phyloP scores from a whole-genome alignment of 2,888 invertebrate species.

The Nasonovia ribisnigri region DNA sequence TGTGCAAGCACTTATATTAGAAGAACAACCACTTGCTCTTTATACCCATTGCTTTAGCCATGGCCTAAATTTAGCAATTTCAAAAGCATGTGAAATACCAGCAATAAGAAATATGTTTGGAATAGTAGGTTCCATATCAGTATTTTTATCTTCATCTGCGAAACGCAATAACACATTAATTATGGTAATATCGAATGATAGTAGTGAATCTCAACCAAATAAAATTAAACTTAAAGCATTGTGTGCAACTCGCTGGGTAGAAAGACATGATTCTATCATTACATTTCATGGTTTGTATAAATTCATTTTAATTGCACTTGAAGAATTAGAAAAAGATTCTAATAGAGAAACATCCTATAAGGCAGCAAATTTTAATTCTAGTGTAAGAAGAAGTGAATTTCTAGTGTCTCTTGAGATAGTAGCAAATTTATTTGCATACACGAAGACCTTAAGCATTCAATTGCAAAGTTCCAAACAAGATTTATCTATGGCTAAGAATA shows the following conservation, averaged over 20 bases:
- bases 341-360: constrained; percentile 18
- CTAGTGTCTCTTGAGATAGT: background rate
- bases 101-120: constrained; percentile 41
- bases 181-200: background rate
- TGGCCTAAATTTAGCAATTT: constrained; percentile 44
- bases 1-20: too few relatives aligned
- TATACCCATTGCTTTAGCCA: constrained; percentile 48
- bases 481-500: background rate
- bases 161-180: background rate
- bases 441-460: background rate
- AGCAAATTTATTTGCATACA: constrained; percentile 25
- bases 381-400: constrained; percentile 20
- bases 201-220: background rate
- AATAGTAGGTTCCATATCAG: constrained; percentile 28
- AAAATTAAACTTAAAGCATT: background rate
- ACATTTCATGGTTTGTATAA: background rate
- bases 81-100: constrained; percentile 15
- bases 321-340: constrained; percentile 20
- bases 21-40: background rate
- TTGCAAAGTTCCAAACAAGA: constrained; percentile 30
- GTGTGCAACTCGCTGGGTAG: constrained; percentile 2
- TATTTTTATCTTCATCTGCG: constrained; percentile 17
- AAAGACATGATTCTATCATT: background rate
- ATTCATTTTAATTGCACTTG: constrained; percentile 22
- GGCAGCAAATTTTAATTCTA: background rate